Conservation (phyloP, 2,888 invertebrate species). For the Pimpla rufipes region DNA sequence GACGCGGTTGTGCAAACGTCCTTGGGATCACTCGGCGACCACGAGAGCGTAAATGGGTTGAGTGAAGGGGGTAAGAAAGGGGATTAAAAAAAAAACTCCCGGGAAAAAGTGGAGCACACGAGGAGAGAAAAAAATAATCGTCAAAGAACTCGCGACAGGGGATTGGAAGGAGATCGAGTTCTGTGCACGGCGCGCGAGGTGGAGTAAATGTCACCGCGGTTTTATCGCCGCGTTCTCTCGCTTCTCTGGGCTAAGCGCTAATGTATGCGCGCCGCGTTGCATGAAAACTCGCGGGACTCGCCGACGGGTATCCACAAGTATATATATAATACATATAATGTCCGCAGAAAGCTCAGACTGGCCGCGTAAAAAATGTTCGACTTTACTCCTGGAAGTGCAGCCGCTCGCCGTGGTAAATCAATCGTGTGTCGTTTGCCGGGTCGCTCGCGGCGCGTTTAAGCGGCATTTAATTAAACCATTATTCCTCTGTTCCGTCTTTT, state of each 20-base stretch:
- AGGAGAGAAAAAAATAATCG: slow-evolving; percentile 40
- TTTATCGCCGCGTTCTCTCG: slow-evolving; percentile 72
- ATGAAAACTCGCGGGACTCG: slow-evolving; percentile 62
- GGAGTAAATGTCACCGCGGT: slow-evolving; percentile 77
- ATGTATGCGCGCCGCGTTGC: slow-evolving; percentile 73
- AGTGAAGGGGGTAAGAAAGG: slow-evolving; percentile 38
- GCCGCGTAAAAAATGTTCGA: not conserved
- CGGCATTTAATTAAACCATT: slow-evolving; percentile 79
- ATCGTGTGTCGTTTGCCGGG: slow-evolving; percentile 71
- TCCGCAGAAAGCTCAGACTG: not conserved
- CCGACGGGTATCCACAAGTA: not conserved
- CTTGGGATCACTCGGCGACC: slow-evolving; percentile 64
- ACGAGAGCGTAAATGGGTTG: slow-evolving; percentile 52
- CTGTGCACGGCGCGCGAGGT: slow-evolving; percentile 51
- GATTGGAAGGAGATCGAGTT: slow-evolving; percentile 64
- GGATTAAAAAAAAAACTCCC: slow-evolving; percentile 39
- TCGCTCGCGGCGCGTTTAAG: slow-evolving; percentile 71
- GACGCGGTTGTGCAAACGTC: slow-evolving; percentile 65
- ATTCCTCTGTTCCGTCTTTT: slow-evolving; percentile 72
- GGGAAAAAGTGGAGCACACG: slow-evolving; percentile 9
- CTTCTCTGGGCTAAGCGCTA: slow-evolving; percentile 63
- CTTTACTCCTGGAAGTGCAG: too few species aligned
- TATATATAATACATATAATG: not conserved
- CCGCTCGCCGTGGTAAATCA: slow-evolving; percentile 73
- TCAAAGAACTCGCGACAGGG: slow-evolving; percentile 55